phyloP scores from a whole-genome alignment of 2,113 vertebrate genomes.

The Hippoglossus stenolepis region DNA sequence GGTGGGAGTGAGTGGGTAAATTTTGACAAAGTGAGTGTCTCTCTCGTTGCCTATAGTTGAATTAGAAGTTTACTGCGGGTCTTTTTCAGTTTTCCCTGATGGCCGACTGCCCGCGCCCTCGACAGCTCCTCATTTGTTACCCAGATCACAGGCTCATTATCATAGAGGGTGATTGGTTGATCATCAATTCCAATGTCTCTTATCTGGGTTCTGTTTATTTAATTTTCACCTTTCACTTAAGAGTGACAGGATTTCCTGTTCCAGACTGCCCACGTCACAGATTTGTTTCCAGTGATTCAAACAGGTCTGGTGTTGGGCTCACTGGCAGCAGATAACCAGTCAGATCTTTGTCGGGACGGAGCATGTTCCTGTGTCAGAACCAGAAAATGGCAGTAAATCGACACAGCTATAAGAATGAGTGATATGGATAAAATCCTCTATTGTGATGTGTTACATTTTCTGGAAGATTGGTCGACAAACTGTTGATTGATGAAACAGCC shows the following conservation, averaged over 20 bases:
- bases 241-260: constrained; percentile 16
- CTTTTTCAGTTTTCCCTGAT: constrained; percentile 27
- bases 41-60: constrained; percentile 38
- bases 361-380: too few relatives aligned
- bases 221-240: constrained; percentile 10
- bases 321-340: background rate
- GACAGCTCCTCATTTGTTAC: background rate
- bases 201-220: constrained; percentile 4
- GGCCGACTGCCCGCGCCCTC: background rate
- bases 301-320: background rate
- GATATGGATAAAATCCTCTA: too few relatives aligned
- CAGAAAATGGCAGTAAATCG: too few relatives aligned
- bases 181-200: constrained; percentile 9
- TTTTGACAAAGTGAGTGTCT: constrained; percentile 62
- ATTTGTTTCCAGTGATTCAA: background rate
- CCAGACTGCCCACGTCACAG: background rate
- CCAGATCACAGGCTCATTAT: background rate
- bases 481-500: background rate
- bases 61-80: constrained; percentile 54
- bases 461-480: too few relatives aligned
- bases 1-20: constrained; percentile 25
- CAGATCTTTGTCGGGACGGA: too few relatives aligned
- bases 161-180: constrained; percentile 30
- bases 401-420: too few relatives aligned
- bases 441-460: too few relatives aligned